These are phyloP conservation scores for Melangyna quadrimaculata DNA, from an alignment of 2,888 invertebrate genomes.

Conservation along the genomic window DNA sequence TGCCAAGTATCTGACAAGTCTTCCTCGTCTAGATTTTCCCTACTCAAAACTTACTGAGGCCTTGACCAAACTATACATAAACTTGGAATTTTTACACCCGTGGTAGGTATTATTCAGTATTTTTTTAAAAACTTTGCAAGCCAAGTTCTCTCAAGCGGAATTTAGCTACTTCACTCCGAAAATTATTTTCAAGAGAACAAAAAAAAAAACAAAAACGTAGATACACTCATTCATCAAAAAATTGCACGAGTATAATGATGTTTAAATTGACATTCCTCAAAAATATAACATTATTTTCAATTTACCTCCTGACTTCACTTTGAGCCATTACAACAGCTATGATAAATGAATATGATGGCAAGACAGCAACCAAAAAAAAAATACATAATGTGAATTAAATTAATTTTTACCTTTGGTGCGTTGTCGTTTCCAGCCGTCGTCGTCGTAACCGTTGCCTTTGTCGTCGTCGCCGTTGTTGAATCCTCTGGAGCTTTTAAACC, in stretches of 20 bases:
- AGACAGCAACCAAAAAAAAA: neutral
- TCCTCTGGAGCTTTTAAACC: slow-evolving; percentile 31
- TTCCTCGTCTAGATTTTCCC: too few species aligned
- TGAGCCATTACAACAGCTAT: neutral
- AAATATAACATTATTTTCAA: neutral
- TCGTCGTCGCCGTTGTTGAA: neutral
- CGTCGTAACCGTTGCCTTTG: neutral
- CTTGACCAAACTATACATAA: too few species aligned
- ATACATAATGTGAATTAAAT: slow-evolving; percentile 30
- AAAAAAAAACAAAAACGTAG: neutral
- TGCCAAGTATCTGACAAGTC: too few species aligned
- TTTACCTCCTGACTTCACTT: neutral
- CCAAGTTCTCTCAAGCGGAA: too few species aligned
- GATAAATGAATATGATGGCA: slow-evolving; percentile 12
- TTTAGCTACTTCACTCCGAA: too few species aligned
- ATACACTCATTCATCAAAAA: neutral
- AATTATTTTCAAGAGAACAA: neutral
- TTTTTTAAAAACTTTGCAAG: too few species aligned
- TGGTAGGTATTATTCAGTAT: too few species aligned
- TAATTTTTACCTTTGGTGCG: slow-evolving; percentile 78
- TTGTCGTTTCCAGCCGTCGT: slow-evolving; percentile 78
- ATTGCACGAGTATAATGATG: neutral
- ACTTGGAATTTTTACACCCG: too few species aligned
- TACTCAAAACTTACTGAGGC: too few species aligned
- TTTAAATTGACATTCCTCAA: slow-evolving; percentile 4